phyloP scores from a whole-genome alignment of 2,113 vertebrate genomes.

The Natator depressus region DNA sequence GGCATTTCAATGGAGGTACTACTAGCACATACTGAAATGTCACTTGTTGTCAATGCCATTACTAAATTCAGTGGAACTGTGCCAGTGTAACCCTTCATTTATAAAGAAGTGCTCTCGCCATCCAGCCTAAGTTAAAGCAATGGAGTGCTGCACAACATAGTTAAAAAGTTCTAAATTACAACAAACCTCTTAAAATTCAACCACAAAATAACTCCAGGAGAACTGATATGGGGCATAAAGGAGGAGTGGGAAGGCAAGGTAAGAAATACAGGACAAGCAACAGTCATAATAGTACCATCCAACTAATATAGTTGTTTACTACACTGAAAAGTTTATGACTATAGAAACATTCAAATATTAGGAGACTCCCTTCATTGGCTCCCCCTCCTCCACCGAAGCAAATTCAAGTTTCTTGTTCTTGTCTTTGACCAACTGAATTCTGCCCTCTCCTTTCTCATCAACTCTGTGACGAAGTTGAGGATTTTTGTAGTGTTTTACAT shows the following conservation, averaged over 20 bases:
- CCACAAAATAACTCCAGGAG: background rate
- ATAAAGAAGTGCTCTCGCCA: constrained; percentile 60
- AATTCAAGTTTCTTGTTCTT: background rate
- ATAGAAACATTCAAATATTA: constrained; percentile 9
- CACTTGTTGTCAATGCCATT: constrained; percentile 26
- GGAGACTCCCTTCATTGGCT: background rate
- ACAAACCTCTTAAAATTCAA: constrained; percentile 47
- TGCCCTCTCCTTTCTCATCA: background rate
- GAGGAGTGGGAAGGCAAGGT: background rate
- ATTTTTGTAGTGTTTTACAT: too few relatives aligned
- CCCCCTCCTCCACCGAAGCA: constrained; percentile 19
- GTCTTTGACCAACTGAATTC: background rate
- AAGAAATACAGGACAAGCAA: background rate
- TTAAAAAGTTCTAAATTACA: constrained; percentile 57
- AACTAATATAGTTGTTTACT: background rate
- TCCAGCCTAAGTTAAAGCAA: constrained; percentile 2
- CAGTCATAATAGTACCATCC: background rate
- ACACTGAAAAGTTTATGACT: background rate
- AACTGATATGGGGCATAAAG: background rate
- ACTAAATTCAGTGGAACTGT: constrained; percentile 52
- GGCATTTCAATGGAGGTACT: background rate
- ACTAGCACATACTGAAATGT: constrained; percentile 23
- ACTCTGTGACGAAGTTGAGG: too few relatives aligned
- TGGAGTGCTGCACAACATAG: constrained; percentile 51
- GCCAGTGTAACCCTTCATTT: constrained; percentile 6